Percentiles rank a stretch among this genome's conserved stretches.
These are phyloP conservation scores for Nesoenas mayeri DNA, from an alignment of 2,113 vertebrate genomes.

Conservation along the genomic window DNA sequence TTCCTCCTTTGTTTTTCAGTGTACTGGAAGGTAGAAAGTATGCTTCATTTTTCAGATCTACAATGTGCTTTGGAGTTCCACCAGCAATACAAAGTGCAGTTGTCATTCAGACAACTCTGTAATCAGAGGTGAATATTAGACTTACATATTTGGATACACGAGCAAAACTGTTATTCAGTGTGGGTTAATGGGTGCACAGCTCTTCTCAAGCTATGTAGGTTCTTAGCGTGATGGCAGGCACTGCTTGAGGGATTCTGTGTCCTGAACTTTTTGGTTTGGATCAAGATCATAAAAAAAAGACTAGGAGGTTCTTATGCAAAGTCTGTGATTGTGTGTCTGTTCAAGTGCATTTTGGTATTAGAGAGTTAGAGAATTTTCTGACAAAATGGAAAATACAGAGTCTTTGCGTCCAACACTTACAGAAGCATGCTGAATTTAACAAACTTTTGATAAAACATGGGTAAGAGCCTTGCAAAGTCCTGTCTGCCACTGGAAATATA, in stretches of 20 bases:
- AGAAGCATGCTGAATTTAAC: not conserved
- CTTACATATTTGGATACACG: not conserved
- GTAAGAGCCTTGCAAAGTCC: not conserved
- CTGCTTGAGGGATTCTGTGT: not conserved
- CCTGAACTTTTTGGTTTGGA: not conserved
- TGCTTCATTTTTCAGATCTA: not conserved
- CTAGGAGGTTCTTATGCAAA: not conserved
- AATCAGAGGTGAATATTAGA: not conserved
- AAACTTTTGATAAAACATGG: not conserved
- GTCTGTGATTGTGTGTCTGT: not conserved
- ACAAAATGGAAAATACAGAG: not conserved
- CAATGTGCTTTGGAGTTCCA: not conserved
- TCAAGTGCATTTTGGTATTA: not conserved
- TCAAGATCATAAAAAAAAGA: not conserved
- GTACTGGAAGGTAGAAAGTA: not conserved
- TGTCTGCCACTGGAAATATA: not conserved
- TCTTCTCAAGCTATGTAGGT: not conserved
- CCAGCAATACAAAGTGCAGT: not conserved
- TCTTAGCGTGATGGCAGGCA: too few relatives aligned
- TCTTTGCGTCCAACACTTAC: not conserved
- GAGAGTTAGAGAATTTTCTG: not conserved
- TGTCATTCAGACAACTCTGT: not conserved
- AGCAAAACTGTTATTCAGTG: not conserved
- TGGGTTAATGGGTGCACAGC: not conserved
- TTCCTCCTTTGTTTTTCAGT: not conserved